Evolutionary conservation across 1,140 invertebrate genomes (phyloP), one percentile per base, ranked within the genome.

Genomic region (Venturia canescens): DNA sequence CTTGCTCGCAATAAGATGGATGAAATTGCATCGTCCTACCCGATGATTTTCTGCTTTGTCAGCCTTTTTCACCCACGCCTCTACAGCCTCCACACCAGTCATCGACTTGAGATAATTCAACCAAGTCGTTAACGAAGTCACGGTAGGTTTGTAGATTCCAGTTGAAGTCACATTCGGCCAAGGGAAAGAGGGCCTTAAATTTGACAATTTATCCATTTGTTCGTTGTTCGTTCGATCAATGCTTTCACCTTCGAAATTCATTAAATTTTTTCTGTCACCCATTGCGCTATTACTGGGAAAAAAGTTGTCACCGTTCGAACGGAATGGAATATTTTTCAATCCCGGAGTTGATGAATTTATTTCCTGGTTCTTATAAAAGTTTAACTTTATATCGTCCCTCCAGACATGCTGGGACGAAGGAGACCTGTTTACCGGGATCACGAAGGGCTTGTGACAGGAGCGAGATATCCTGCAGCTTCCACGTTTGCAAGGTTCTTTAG

Each of bases 401-500:
- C 66, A 79, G 11, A 53, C 69, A 48, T 72, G 69, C 4, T 38
- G 31, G 1, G 23, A 31, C 18, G 7, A 31, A 0, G 21, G 11
- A 13, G 69, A 29, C 60, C 27, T 26, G 63, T 79, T 70, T 21
- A 70, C 0, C n/a, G 78, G 27, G 16, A 77, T 16, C 57, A 57
- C 53, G 29, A 70, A 38, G 38, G 78, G 81, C 11, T 66, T 67
- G 9, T 81, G 74, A 60, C 89, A 90, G 0, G 80, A 82, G 23
- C 88, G 84, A 0, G 72, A 75, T 60, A 88, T 50, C 16, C 48
- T 50, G 21, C 89, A 90, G 16, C 85, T 60, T 5, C 83, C 53
- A 5, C 48, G 26, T 16, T 79, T 70, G 16, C 88, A 89, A 5
- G 84, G 53, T 21, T 18, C 70, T 27, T 83, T 18, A 16, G 81